Percentiles rank a stretch among this genome's conserved stretches.
phyloP scores from a whole-genome alignment of 2,797 vertebrate genomes.

The Echiichthys vipera region DNA sequence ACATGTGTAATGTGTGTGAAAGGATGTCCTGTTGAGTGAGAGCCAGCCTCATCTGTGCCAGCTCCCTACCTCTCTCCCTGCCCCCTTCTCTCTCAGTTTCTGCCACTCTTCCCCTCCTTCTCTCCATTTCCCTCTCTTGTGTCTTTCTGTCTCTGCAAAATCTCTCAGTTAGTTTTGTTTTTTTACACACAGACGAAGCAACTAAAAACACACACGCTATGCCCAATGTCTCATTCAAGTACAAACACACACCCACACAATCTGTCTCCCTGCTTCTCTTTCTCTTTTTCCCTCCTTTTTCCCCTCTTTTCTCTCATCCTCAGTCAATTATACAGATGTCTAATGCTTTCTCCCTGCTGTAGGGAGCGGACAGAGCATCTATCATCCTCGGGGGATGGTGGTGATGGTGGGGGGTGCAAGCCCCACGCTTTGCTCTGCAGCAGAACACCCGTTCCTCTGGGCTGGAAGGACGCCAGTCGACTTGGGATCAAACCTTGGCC shows the following conservation, averaged over 20 bases:
- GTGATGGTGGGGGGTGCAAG: conserved; percentile 49
- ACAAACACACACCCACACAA: conserved; percentile 63
- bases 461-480: conserved; percentile 81
- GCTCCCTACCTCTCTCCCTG: conserved; percentile 59
- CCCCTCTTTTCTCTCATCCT: conserved; percentile 71
- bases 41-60: conserved; percentile 75
- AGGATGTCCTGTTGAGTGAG: conserved; percentile 78
- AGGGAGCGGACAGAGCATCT: conserved; percentile 79
- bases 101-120: conserved; percentile 44
- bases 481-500: conserved; percentile 80
- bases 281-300: conserved; percentile 34
- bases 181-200: conserved; percentile 35
- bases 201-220: conserved; percentile 55
- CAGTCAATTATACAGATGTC: conserved; percentile 85
- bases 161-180: conserved; percentile 53
- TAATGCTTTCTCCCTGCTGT: conserved; percentile 77
- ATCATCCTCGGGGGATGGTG: conserved; percentile 75
- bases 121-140: conserved; percentile 20
- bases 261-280: conserved; percentile 48
- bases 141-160: conserved; percentile 48
- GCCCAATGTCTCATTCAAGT: conserved; percentile 59
- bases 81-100: conserved; percentile 34
- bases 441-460: conserved; percentile 73
- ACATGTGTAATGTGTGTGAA: conserved; percentile 82
- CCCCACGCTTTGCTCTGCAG: conserved; percentile 65